These are phyloP conservation scores for Drosophila bunnanda DNA, from an alignment of 2,888 invertebrate genomes.

Conservation along the genomic window DNA sequence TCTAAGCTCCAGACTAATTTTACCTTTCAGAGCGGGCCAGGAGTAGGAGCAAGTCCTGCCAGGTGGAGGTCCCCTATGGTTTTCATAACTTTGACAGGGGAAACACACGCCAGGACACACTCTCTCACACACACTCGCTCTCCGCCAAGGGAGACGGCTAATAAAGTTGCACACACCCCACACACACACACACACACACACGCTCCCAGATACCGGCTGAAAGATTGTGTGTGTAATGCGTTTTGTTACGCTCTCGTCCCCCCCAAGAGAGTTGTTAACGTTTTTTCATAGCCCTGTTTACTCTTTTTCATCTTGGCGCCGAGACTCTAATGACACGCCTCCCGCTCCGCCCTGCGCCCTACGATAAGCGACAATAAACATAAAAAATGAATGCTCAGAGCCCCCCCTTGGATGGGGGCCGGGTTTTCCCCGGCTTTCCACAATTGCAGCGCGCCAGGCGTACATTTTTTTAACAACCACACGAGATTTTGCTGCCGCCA, in stretches of 20 bases:
- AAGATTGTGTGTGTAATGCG: slow-evolving; percentile 66
- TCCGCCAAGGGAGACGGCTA: slow-evolving; percentile 55
- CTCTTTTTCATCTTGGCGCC: slow-evolving; percentile 76
- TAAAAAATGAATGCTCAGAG: slow-evolving; percentile 69
- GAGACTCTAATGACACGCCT: slow-evolving; percentile 72
- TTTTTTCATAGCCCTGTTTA: slow-evolving; percentile 76
- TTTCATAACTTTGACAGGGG: slow-evolving; percentile 79
- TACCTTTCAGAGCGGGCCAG: slow-evolving; percentile 14
- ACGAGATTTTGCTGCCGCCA: slow-evolving; percentile 57
- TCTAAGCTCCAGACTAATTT: slow-evolving; percentile 65
- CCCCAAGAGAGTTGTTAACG: slow-evolving; percentile 81
- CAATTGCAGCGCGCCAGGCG: slow-evolving; percentile 14
- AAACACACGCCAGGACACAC: slow-evolving; percentile 53
- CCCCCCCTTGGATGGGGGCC: slow-evolving; percentile 10
- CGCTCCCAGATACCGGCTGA: slow-evolving; percentile 46
- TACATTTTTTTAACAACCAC: slow-evolving; percentile 72
- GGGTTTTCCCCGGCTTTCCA: background rate
- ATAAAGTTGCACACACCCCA: slow-evolving; percentile 69
- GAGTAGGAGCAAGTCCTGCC: slow-evolving; percentile 6
- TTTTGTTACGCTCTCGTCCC: slow-evolving; percentile 54
- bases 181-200: slow-evolving; percentile 36
- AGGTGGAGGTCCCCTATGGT: slow-evolving; percentile 55
- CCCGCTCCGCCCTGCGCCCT: slow-evolving; percentile 16
- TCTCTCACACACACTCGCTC: slow-evolving; percentile 23
- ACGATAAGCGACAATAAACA: slow-evolving; percentile 79